Evolutionary conservation across 2,888 invertebrate species (phyloP).

Genomic region (Lasioglossum zephyrum): DNA sequence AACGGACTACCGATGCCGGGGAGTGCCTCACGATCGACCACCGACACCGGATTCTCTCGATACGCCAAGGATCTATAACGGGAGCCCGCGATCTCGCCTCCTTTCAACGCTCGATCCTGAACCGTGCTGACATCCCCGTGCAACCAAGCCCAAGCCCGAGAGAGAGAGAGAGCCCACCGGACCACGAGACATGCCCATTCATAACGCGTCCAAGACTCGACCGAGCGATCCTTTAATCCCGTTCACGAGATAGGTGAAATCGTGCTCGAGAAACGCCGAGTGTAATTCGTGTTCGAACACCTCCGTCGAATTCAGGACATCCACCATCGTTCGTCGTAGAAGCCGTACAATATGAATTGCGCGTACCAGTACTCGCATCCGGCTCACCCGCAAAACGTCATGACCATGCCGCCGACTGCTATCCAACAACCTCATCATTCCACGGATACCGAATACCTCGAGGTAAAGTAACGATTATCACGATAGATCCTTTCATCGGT

Average conservation of each 20-base stretch:
- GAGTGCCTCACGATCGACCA: slow-evolving; percentile 50
- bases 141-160: neutral
- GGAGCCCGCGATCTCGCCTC: slow-evolving; percentile 29
- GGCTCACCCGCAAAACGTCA: slow-evolving; percentile 80
- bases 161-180: neutral
- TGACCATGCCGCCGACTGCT: slow-evolving; percentile 77
- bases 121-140: slow-evolving; percentile 9
- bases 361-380: slow-evolving; percentile 82
- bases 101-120: slow-evolving; percentile 16
- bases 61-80: slow-evolving; percentile 44
- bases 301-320: neutral
- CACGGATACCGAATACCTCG: slow-evolving; percentile 80
- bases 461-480: slow-evolving; percentile 74
- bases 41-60: slow-evolving; percentile 40
- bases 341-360: slow-evolving; percentile 78
- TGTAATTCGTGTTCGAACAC: neutral
- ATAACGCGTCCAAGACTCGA: neutral
- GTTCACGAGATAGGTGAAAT: neutral
- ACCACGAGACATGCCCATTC: slow-evolving; percentile 28
- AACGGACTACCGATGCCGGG: slow-evolving; percentile 52
- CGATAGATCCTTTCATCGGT: neutral
- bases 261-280: neutral
- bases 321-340: neutral
- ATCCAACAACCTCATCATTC: slow-evolving; percentile 77
- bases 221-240: slow-evolving; percentile 11